Base-by-base conservation (phyloP, 2,888 invertebrate species). In the Hirtodrosophila cameraria region DNA sequence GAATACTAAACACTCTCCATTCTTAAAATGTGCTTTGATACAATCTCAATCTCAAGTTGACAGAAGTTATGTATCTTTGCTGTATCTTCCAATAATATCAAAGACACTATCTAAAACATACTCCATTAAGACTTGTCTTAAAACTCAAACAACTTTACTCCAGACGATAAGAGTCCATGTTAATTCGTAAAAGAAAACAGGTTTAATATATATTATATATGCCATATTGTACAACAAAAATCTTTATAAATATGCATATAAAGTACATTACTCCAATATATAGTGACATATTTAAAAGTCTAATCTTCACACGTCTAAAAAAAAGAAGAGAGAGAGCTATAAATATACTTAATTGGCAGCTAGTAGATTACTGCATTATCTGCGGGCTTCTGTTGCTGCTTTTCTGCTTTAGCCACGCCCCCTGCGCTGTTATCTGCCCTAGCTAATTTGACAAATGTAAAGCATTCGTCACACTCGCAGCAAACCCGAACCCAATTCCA, bases 371-470 rank as follows among this genome's bases (percentile, higher is more conserved):
- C 18, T 38, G 46, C 46, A 50, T 58, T 62, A 43, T 66, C 50
- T 70, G 18, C 50, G 52, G 25, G 23, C 42, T 49, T 50, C 36
- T 42, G 12, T 28, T 48, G 38, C 46, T 48, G 35, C 11, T 38
- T 38, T 46, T 43, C 7, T 7, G n/a, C 8, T 12, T 25, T 9
- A 27, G 48, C 46, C 46, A 55, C 57, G 63, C 58, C 55, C 72
- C 45, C 25, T 4, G n/a, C 28, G 2, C 30, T 42, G 39, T 55
- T 80, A 71, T 70, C 62, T 54, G 43, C 48, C 57, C 48, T 46
- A 49, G 79, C 85, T 79, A 85, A 80, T 80, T 85, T 80, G 80
- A 85, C 83, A 82, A 80, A 80, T 80, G 82, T 62, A 52, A 46
- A 38, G 70, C 73, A 84, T 84, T 82, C 70, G 82, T 67, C 62